Conservation (phyloP, 2,797 vertebrate genomes). For the Artibeus jamaicensis region DNA sequence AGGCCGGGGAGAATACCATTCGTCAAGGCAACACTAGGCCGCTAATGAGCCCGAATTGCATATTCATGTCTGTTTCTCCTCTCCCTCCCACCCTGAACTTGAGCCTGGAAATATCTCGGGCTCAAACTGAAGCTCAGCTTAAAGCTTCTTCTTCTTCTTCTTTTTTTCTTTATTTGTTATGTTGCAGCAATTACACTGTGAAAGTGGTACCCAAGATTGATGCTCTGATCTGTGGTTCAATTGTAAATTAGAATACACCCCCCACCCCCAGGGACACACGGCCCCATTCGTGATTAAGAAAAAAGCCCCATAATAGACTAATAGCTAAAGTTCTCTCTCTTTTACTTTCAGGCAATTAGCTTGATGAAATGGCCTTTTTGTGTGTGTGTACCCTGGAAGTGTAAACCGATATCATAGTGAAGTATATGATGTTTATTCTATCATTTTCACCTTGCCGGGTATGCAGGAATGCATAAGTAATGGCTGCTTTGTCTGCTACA, state of each 20-base stretch:
- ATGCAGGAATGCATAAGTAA: constrained; percentile 84
- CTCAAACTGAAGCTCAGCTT: constrained; percentile 86
- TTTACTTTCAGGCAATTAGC: constrained; percentile 98
- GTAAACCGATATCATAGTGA: constrained; percentile 96
- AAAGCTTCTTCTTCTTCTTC: constrained; percentile 80
- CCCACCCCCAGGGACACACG: constrained; percentile 92
- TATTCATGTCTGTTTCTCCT: constrained; percentile 85
- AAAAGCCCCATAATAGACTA: constrained; percentile 96
- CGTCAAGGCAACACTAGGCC: constrained; percentile 87
- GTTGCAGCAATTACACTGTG: constrained; percentile 96
- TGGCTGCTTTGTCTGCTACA: constrained; percentile 81
- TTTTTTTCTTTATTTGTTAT: constrained; percentile 88
- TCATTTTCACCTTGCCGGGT: constrained; percentile 92
- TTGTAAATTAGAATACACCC: constrained; percentile 99
- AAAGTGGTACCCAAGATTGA: constrained; percentile 96
- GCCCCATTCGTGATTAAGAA: constrained; percentile 99
- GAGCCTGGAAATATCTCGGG: constrained; percentile 84
- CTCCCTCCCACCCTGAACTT: constrained; percentile 81
- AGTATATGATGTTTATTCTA: constrained; percentile 92
- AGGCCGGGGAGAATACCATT: constrained; percentile 88
- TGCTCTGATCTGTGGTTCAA: constrained; percentile 98
- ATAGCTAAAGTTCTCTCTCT: constrained; percentile 95
- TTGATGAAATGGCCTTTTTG: constrained; percentile 94
- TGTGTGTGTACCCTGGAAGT: constrained; percentile 89
- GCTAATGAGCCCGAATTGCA: constrained; percentile 90